Evolutionary conservation across 2,888 invertebrate genomes (phyloP), one percentile per base, ranked within the genome.

Genomic region (Ceraclea dissimilis): DNA sequence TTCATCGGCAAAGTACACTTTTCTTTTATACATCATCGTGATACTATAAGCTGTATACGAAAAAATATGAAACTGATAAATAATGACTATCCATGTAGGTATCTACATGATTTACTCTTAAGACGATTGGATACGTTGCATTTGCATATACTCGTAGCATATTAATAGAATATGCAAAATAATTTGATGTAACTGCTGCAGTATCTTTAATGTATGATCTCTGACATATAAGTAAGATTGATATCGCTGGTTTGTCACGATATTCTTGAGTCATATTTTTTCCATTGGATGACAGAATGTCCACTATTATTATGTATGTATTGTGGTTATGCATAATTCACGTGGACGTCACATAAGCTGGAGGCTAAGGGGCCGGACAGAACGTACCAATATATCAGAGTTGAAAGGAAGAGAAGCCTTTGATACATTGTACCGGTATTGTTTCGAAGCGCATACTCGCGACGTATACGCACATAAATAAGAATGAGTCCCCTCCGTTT

Each of bases 391-490:
- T 43, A 21, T 22, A 48, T 51, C 52, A 49, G 49, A 21, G 46
- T 22, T 46, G 51, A 31, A 51, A 56, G 56, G 48, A 51, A 48
- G 34, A 39, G 54, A 22, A 22, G 20, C 31, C 26, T 50, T 50
- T 46, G 54, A 51, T 53, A 57, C 53, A 54, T 47, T 39, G 43
- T 48, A 31, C 50, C 56, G 56, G 59, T 56, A 56, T 56, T 59
- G 56, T 56, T 56, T 53, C 53, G 21, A 33, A 47, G 51, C 50
- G 31, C 47, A 34, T 47, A 47, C 47, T 33, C 56, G 56, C 33
- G 54, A 48, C 49, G 39, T 26, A 55, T 52, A 52, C 51, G 54
- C 53, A 52, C 47, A 56, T 59, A 59, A 56, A 56, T 59, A 53
- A 59, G 56, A 56, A 52, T 49, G 34, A 43, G 52, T 49, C 52